phyloP scores from a whole-genome alignment of 2,113 vertebrate species.

The Cyanistes caeruleus region DNA sequence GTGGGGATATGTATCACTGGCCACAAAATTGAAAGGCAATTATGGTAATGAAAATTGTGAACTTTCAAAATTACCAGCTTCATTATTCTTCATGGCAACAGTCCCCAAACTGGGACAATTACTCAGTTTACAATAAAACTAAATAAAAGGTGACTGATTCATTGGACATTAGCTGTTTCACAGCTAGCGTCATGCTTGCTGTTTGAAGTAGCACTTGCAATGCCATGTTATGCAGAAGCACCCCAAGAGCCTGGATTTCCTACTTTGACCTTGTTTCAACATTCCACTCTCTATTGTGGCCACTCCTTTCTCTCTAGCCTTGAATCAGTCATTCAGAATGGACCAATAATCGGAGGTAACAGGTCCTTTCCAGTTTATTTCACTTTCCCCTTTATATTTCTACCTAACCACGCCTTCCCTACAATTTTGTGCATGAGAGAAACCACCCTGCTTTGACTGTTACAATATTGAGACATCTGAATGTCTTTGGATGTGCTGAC shows the following conservation, averaged over 20 bases:
- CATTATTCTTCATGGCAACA: conserved; percentile 2
- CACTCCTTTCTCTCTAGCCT: background rate
- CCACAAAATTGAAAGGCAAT: conserved; percentile 38
- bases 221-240: background rate
- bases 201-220: background rate
- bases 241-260: background rate
- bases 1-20: conserved; percentile 26
- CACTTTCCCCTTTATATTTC: background rate
- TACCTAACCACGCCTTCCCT: accelerated
- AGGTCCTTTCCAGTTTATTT: background rate
- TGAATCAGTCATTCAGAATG: background rate
- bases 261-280: background rate
- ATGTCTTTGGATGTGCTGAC: background rate
- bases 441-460: background rate
- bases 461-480: background rate
- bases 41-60: conserved; percentile 48
- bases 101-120: conserved; percentile 25
- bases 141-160: conserved; percentile 27
- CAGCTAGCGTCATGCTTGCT: background rate
- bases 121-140: conserved; percentile 42
- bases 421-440: background rate
- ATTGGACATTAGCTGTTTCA: conserved; percentile 4
- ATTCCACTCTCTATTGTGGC: background rate
- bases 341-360: background rate
- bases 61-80: conserved; percentile 44